Evolutionary conservation across 2,113 vertebrate genomes (phyloP), one percentile per base, ranked within the genome.

Genomic region (Hippocampus comes): DNA sequence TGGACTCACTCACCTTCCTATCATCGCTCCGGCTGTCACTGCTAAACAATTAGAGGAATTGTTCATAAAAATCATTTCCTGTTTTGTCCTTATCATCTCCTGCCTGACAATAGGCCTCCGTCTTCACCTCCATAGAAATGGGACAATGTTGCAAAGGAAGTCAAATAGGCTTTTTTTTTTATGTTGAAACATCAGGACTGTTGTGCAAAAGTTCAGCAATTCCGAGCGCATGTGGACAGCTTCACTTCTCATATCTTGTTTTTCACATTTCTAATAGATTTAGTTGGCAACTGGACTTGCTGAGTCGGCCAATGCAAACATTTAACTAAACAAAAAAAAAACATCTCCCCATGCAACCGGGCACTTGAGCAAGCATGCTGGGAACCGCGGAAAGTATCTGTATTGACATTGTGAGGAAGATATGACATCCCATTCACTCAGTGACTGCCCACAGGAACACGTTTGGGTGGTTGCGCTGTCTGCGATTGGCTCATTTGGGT

Each of bases 371-470:
- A 56, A 56, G 53, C 53, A 23, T 23, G 53, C 53, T 56, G 53
- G 20, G 53, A 56, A 56, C 71, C 21, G 5, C 15, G 23, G 80
- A 83, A 82, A 80, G 70, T 42, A 75, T 78, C 70, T 77, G 11
- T 81, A 71, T 80, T 81, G 82, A 86, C 74, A 18, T 48, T 79
- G 78, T 80, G 65, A 73, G 59, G 66, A 75, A 81, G 77, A 65
- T 75, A 74, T 81, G 74, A 82, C 87, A 86, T 85, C 86, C 87
- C 70, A 68, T 66, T 90, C 89, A 84, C 76, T 91, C 90, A 87
- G 59, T 84, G 56, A 25, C 63, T 2, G 57, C 67, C 34, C 60
- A 55, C 70, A 49, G 75, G 61, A 65, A 77, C 79, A 86, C 82
- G 83, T 81, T 87, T 80, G 74, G 73, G 74, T 67, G 57, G 69